A percentile compares a stretch with the other conserved stretches of the same genome.
Conservation (phyloP, 2,797 vertebrate species). For the Falco naumanni region DNA sequence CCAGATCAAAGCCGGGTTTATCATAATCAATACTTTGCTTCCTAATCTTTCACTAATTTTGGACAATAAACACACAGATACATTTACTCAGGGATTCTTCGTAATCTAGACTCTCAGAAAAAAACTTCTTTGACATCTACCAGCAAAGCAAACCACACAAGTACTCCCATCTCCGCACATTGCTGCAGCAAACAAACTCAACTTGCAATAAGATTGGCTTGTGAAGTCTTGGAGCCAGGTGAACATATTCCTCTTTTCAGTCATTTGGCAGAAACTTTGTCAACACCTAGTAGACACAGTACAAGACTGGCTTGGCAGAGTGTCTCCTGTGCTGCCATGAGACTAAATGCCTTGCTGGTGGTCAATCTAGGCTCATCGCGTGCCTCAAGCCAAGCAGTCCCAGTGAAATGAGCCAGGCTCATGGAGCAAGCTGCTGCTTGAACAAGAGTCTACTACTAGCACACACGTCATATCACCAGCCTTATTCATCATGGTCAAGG, state of each 20-base stretch:
- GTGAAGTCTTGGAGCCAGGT: not conserved
- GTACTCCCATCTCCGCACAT: not conserved
- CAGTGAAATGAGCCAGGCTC: not conserved
- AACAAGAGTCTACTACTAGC: not conserved
- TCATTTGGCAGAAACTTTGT: not conserved
- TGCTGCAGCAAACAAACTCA: not conserved
- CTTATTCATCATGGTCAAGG: not conserved
- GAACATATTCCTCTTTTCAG: not conserved
- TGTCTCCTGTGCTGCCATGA: not conserved
- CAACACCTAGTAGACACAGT: not conserved
- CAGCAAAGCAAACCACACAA: not conserved
- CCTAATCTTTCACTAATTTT: not conserved
- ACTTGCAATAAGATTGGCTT: not conserved
- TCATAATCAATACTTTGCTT: not conserved
- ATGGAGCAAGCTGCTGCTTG: not conserved
- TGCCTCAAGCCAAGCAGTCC: not conserved
- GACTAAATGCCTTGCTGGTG: not conserved
- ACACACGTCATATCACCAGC: not conserved
- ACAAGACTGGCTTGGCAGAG: not conserved
- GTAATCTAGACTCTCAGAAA: not conserved
- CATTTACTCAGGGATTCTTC: not conserved
- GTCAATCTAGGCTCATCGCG: fast-evolving
- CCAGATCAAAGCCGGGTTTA: not conserved
- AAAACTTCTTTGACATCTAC: not conserved
- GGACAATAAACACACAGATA: not conserved